Conservation (phyloP, 2,888 invertebrate species). For the Euphydryas editha region DNA sequence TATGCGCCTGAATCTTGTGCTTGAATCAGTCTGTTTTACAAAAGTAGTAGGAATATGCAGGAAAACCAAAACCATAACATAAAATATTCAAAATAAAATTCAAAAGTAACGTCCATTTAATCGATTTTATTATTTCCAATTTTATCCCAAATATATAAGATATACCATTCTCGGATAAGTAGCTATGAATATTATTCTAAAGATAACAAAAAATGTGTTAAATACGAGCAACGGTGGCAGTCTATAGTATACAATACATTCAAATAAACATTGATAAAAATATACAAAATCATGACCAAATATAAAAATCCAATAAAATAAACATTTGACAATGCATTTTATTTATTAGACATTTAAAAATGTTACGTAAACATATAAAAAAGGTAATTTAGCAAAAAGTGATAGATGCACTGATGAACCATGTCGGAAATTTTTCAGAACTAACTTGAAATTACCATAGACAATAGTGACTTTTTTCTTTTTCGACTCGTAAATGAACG, state of each 20-base stretch:
- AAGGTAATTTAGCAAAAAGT: too few species aligned
- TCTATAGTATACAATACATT: conserved; percentile 30
- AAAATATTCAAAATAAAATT: neutral
- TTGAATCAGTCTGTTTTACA: conserved; percentile 33
- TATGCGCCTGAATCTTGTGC: conserved; percentile 31
- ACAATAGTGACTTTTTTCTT: too few species aligned
- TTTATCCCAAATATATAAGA: conserved; percentile 20
- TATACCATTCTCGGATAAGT: conserved; percentile 14
- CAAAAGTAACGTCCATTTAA: too few species aligned
- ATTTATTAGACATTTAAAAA: neutral
- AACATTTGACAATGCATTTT: too few species aligned
- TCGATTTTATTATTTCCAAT: neutral
- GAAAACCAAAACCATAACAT: conserved; percentile 23
- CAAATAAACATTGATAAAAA: conserved; percentile 28
- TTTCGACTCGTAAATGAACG: neutral
- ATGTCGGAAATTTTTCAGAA: too few species aligned
- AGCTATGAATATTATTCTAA: conserved; percentile 30
- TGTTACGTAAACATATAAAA: neutral
- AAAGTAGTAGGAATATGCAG: conserved; percentile 18
- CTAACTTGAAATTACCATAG: too few species aligned
- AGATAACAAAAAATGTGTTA: conserved; percentile 30
- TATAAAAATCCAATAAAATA: neutral
- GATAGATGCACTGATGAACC: too few species aligned
- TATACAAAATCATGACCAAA: conserved; percentile 20
- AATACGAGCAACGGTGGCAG: conserved; percentile 29